Base-by-base conservation (phyloP, 2,888 invertebrate species). In the Charanyca ferruginea region DNA sequence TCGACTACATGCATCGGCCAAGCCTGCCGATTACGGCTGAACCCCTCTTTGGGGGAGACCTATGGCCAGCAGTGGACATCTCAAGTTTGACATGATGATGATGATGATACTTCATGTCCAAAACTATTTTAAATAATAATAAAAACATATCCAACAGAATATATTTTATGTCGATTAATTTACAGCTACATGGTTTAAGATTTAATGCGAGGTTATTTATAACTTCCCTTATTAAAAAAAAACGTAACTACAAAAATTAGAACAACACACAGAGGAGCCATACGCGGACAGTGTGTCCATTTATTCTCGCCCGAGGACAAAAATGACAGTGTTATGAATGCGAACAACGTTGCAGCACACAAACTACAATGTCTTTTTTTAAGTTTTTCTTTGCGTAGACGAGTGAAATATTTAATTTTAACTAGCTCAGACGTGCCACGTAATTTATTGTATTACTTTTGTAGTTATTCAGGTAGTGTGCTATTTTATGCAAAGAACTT, bases 311-410 rank as follows among this genome's bases (percentile, higher is more conserved):
- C 85, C 85, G 73, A 77, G 85, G 81, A 85, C 86, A 89, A 89
- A 89, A 87, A 87, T 82, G 86, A 79, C 82, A 59, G 81, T 84
- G 83, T 90, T 90, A 88, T 90, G 88, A 92, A 91, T 88, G 87
- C 85, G 84, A 86, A 86, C 85, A 87, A 83, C 86, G 85, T 85
- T 84, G 85, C 84, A 85, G 77, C 84, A 84, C 78, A 80, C 81
- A 79, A 83, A 83, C 83, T 78, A 80, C 74, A 80, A 73, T 80
- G 76, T 78, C 74, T 73, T 51, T 66, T 53, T 35, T 83, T 84
- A 74, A 73, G 74, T 82, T 86, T 86, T 78, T 79, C 77, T 77
- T 81, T 79, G 76, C 74, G 70, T 66, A 79, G 76, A 79, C 79
- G 75, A 80, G 71, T 73, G 71, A 85, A 86, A 86, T 86, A 83